phyloP scores from a whole-genome alignment of 1,140 invertebrate genomes.

The Trypoxylus dichotomus region DNA sequence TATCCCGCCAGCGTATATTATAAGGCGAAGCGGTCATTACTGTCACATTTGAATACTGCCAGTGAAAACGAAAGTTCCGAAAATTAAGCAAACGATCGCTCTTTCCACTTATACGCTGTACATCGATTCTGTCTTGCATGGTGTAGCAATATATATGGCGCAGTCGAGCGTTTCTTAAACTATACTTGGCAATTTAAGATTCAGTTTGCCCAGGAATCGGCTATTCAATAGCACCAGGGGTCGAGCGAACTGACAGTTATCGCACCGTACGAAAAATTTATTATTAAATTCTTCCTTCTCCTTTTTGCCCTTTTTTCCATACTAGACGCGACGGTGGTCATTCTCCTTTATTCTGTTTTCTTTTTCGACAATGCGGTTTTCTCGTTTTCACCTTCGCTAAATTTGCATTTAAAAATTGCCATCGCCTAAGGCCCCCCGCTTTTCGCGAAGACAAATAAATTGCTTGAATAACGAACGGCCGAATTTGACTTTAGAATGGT shows the following conservation, averaged over 20 bases:
- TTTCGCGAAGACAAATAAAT: background rate
- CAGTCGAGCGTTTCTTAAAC: constrained; percentile 8
- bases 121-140: background rate
- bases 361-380: background rate
- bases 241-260: constrained; percentile 20
- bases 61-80: background rate
- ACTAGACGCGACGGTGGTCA: constrained; percentile 8
- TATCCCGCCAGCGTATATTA: background rate
- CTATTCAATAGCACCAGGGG: constrained; percentile 21
- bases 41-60: background rate
- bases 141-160: background rate
- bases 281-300: constrained; percentile 14
- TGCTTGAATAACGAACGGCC: constrained; percentile 9
- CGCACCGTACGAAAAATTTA: constrained; percentile 12
- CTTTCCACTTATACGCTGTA: background rate
- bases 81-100: background rate
- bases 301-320: constrained; percentile 11
- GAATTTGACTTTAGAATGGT: background rate
- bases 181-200: constrained; percentile 20
- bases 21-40: background rate
- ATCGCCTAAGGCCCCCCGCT: background rate
- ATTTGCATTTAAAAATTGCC: constrained; percentile 22
- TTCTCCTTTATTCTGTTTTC: background rate
- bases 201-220: constrained; percentile 18
- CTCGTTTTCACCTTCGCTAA: constrained; percentile 14